phyloP scores from a whole-genome alignment of 2,888 invertebrate genomes.

The Cerceris rybyensis region DNA sequence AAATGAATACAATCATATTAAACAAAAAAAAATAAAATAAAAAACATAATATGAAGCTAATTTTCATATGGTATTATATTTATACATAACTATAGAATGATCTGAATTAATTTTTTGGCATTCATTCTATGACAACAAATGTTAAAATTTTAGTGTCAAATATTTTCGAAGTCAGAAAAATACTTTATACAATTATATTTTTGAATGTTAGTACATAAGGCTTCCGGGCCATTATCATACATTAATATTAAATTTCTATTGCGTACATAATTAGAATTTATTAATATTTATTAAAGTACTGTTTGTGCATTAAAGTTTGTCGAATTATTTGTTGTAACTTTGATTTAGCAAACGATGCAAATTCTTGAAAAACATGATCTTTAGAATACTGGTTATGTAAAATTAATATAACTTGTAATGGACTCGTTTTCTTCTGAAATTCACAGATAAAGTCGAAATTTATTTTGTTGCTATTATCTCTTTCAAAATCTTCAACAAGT shows the following conservation, averaged over 20 bases:
- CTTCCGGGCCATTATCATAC: conserved; percentile 10
- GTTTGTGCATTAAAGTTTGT: conserved; percentile 69
- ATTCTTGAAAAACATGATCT: conserved; percentile 73
- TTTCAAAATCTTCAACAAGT: conserved; percentile 60
- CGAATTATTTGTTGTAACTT: conserved; percentile 71
- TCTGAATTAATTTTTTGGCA: no score
- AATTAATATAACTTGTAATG: conserved; percentile 71
- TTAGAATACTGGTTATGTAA: conserved; percentile 67
- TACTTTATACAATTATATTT: no score
- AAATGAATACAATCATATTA: no score
- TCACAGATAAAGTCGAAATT: conserved; percentile 76
- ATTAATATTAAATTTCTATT: neutral
- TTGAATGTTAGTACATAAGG: neutral
- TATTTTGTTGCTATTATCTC: conserved; percentile 51
- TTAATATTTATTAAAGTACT: conserved; percentile 63
- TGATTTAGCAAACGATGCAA: conserved; percentile 68
- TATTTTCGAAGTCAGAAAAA: no score
- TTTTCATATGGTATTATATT: no score
- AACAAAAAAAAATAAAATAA: no score
- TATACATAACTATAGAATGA: no score
- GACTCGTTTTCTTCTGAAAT: conserved; percentile 68
- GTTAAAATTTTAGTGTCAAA: no score
- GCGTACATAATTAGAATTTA: neutral
- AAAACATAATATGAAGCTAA: no score
- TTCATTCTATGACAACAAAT: no score